Base-by-base conservation (phyloP, 2,113 vertebrate species). In the Cyprinodon brontotheroides region DNA sequence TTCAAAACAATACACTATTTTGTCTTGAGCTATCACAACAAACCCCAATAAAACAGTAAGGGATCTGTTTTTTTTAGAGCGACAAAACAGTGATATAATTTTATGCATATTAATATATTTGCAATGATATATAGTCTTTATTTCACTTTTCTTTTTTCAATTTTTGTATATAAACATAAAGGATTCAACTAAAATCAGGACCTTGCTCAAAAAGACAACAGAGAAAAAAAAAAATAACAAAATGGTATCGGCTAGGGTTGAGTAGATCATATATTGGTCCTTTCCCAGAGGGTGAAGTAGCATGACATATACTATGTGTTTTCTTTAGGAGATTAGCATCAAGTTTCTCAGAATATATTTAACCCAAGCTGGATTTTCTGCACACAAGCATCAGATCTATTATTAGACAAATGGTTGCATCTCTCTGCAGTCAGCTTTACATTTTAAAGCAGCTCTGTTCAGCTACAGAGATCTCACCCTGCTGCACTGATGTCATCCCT, bases 401-500 rank as follows among this genome's bases (percentile, higher is more conserved):
- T 29, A 72, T 65, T 53, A 48, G 53, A 60, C n/a, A 50, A 78
- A 36, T 59, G 14, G 8, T 36, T 45, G 22, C 29, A 71, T 62
- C 36, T 78, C 41, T 61, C 20, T 75, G 37, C 8, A 57, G 17
- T 68, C 37, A 12, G 29, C 61, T 72, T 20, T 66, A 13, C 20
- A 61, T n/a, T 3, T 48, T 47, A 62, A 76, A 65, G 67, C 53
- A 29, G 17, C 53, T 68, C 64, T 84, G 39, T 74, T 53, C 1
- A 0, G 61, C 75, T 80, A 68, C 73, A 45, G 77, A 80, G 79
- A 76, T 84, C 77, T 75, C 37, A 9, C 7, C 61, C 67, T 85
- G 64, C 48, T 85, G 64, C 48, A 37, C 75, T 86, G 84, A 91
- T 84, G 84, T 89, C 88, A 87, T 43, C 64, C 73, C 45, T 0